phyloP scores from a whole-genome alignment of 2,113 vertebrate species.

The Oreochromis spilurus region DNA sequence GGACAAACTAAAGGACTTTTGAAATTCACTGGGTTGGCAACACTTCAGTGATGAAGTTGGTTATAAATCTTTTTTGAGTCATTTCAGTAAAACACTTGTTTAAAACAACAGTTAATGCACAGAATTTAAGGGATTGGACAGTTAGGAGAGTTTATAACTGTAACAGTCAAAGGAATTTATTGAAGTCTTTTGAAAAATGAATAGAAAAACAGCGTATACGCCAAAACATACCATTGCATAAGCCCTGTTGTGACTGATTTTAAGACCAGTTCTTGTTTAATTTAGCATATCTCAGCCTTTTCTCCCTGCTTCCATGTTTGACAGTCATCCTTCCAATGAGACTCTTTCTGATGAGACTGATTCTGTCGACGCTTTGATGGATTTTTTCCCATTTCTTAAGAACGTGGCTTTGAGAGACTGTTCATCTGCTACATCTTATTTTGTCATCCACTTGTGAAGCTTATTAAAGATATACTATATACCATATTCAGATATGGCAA shows the following conservation, averaged over 20 bases:
- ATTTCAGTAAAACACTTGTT: not conserved
- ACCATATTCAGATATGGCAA: not conserved
- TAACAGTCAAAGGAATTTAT: not conserved
- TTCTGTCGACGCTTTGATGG: not conserved
- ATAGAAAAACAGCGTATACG: rapidly evolving
- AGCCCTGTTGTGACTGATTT: not conserved
- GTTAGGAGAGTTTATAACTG: not conserved
- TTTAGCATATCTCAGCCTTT: not conserved
- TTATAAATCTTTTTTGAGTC: not conserved
- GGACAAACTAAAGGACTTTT: conserved; percentile 20
- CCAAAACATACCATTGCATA: not conserved
- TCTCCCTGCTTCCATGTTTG: not conserved
- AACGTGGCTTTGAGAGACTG: not conserved
- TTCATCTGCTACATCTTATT: not conserved
- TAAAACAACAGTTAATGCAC: not conserved
- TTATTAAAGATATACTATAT: not conserved
- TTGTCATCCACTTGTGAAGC: not conserved
- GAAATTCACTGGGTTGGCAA: conserved; percentile 50
- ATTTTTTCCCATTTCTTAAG: not conserved
- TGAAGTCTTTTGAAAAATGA: not conserved
- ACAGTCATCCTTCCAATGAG: not conserved
- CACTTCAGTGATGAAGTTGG: not conserved
- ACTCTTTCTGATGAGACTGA: not conserved
- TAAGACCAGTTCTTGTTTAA: not conserved
- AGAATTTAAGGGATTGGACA: not conserved